Base-by-base conservation (phyloP, 2,797 vertebrate genomes). In the Hippocampus kuda region DNA sequence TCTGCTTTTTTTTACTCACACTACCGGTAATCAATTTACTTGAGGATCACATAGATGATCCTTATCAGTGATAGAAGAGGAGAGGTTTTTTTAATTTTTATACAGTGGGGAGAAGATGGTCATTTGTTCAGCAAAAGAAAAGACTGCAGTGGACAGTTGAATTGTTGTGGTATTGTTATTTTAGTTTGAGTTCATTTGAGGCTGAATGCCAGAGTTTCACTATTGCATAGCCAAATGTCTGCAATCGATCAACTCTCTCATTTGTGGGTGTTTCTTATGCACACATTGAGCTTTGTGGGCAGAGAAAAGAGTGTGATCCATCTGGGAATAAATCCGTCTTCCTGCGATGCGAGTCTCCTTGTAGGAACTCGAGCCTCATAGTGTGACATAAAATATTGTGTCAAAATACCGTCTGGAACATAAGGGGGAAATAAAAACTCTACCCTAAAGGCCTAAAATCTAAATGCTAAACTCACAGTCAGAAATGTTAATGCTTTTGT, bases 401-500 rank as follows among this genome's bases (percentile, higher is more conserved):
- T 26, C 13, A 63, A 63, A 63, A 64, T 15, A 63, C 41, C 22
- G 44, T 64, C 41, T 64, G n/a, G 24, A 24, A 63, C 9, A 24
- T 3, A 3, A 11, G 12, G n/a, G 62, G 41, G n/a, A 38, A 38
- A 38, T 38, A 46, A 46, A 24, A 24, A 24, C 34, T 3, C 16
- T 41, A 12, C 13, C 62, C 5, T 64, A 44, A 46, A 64, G 34
- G 61, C 38, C 11, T 44, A 64, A 64, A 44, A 42, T 63, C 38
- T 13, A 64, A 63, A 63, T 63, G 4, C 27, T 42, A 5, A 42
- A 63, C 61, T 42, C 22, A 22, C 15, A 44, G 22, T 64, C 10
- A 64, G 38, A 42, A 41, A 60, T 42, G 38, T 42, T 59, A 69
- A 68, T 70, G 63, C 64, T 67, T 76, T 66, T 59, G 60, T 77